Evolutionary conservation across 2,797 vertebrate species (phyloP).

Genomic region (Masticophis lateralis): DNA sequence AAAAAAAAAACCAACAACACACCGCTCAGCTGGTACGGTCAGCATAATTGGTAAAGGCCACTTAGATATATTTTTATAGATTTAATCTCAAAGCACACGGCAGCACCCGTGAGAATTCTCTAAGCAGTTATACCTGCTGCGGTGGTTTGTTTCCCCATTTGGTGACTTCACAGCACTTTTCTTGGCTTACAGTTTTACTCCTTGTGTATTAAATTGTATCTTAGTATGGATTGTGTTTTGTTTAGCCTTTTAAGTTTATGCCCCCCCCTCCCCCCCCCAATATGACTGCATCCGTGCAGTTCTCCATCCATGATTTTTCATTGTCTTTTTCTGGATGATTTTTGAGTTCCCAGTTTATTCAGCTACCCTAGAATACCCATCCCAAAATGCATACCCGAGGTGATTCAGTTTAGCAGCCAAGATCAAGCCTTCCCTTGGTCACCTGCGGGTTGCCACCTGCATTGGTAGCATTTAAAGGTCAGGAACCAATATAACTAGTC

Average conservation of each 20-base stretch:
- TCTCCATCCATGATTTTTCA: neutral
- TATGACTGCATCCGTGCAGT: neutral
- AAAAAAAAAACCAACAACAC: neutral
- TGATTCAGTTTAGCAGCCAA: neutral
- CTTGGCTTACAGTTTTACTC: neutral
- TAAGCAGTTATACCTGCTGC: neutral
- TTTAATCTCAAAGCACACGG: neutral
- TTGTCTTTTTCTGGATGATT: neutral
- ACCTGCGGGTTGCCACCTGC: neutral
- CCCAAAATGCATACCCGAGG: neutral
- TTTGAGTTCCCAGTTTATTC: neutral
- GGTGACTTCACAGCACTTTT: neutral
- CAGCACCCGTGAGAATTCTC: neutral
- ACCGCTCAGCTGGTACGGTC: neutral
- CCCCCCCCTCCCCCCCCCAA: fast-evolving
- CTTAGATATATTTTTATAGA: neutral
- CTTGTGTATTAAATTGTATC: neutral
- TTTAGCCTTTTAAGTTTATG: neutral
- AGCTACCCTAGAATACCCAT: neutral
- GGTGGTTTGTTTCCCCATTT: neutral
- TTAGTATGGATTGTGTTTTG: neutral
- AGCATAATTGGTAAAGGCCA: neutral
- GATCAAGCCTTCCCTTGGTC: neutral
- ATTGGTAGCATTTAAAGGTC: neutral
- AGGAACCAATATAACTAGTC: neutral